Base-by-base conservation (phyloP, 2,888 invertebrate species). In the Clepsis dumicolana region DNA sequence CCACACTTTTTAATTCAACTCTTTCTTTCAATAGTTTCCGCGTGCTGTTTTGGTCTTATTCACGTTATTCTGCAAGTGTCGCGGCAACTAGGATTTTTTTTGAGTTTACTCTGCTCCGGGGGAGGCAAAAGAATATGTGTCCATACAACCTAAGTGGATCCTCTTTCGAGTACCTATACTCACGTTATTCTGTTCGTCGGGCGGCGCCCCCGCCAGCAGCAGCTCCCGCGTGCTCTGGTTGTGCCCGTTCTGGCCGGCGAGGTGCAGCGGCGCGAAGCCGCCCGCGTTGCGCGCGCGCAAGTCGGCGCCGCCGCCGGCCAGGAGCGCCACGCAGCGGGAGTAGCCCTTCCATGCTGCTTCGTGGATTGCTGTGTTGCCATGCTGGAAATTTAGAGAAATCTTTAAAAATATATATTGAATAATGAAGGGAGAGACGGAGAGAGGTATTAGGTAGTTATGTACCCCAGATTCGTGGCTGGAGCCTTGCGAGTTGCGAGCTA, bases 311-410 rank as follows among this genome's bases (percentile, higher is more conserved):
- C 76, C 82, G 62, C 96, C 95, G 59, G 96, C 96, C 72, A 98
- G 94, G 52, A 96, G 88, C 74, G 96, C 96, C 73, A 97, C 96
- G 72, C 97, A 97, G 70, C 96, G 95, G 80, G 98, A 98, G 93
- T 96, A 98, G 8, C 99, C 99, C 82, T 98, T 97, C 97, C 98
- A 98, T 2, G 98, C 96, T 12, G 98, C 98, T 88, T 99, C 99
- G 91, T 99, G 99, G 14, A 98, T 91, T 0, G 98, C 97, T 10
- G 98, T 97, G 94, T 99, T 99, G 71, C 98, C 98, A 90, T 98
- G 97, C 97, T 98, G 93, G 0, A 38, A 35, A 0, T 29, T 24
- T 27, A 4, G 18, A 4, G n/a, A 41, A 7, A 2, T 8, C 8
- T 4, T n/a, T n/a, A n/a, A n/a, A n/a, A n/a, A n/a, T n/a, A n/a